phyloP scores from a whole-genome alignment of 2,888 invertebrate genomes.

The Dorcus parallelipipedus region DNA sequence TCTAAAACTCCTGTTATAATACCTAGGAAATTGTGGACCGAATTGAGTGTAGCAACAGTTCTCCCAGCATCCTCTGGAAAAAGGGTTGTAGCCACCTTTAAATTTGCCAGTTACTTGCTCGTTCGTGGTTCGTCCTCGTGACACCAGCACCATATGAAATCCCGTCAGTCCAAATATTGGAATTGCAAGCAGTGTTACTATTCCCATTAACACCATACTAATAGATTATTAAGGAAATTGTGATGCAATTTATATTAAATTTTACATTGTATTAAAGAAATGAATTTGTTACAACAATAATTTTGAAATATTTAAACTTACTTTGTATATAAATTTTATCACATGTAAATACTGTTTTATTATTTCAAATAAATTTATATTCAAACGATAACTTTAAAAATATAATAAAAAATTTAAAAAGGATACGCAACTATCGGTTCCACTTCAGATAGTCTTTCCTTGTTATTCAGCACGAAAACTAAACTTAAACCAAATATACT shows the following conservation, averaged over 20 bases:
- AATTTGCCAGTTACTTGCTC: conserved; percentile 99
- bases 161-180: conserved; percentile 97
- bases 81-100: conserved; percentile 97
- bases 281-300: too few relatives aligned
- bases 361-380: not conserved
- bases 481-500: conserved; percentile 94
- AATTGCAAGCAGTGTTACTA: conserved; percentile 87
- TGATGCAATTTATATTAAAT: not conserved
- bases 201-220: conserved; percentile 88
- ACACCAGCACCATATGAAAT: conserved; percentile 96
- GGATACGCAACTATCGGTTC: conserved; percentile 85
- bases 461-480: conserved; percentile 84
- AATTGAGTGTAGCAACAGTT: conserved; percentile 95
- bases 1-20: conserved; percentile 20
- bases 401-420: conserved; percentile 47
- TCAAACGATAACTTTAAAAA: not conserved
- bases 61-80: conserved; percentile 90
- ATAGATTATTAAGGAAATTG: conserved; percentile 34
- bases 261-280: not conserved
- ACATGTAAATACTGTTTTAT: not conserved
- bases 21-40: conserved; percentile 98
- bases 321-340: too few relatives aligned
- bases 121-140: conserved; percentile 95
- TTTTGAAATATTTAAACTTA: too few relatives aligned
- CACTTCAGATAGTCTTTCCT: conserved; percentile 74